Evolutionary conservation across 2,113 vertebrate genomes (phyloP).

Genomic region (Grammomys dolichurus): DNA sequence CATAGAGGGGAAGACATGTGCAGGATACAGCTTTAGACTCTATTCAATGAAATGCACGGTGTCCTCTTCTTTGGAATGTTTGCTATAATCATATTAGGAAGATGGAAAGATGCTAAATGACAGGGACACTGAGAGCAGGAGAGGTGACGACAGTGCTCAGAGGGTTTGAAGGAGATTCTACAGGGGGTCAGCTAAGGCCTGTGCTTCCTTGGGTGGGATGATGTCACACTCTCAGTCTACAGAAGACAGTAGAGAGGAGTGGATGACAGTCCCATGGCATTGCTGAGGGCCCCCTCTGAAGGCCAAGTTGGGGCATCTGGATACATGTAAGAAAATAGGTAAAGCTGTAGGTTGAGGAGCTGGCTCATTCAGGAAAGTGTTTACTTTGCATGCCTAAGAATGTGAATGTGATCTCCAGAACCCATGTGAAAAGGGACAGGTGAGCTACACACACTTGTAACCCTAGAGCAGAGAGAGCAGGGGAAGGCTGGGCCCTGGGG

Average conservation of each 20-base stretch:
- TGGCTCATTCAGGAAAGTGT: background rate
- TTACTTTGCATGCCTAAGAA: background rate
- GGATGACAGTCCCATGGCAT: fast-evolving
- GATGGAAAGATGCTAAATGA: background rate
- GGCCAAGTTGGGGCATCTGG: background rate
- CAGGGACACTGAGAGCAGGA: background rate
- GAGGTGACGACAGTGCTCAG: fast-evolving
- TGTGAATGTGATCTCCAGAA: background rate
- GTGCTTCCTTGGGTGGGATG: background rate
- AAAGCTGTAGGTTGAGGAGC: no score
- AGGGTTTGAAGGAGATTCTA: background rate
- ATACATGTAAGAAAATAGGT: background rate
- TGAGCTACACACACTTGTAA: no score
- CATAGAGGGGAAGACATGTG: background rate
- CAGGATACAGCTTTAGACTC: background rate
- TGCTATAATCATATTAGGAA: background rate
- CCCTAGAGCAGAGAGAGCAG: background rate
- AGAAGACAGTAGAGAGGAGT: background rate
- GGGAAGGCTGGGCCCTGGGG: background rate
- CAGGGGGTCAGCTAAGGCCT: no score
- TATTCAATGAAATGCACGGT: background rate
- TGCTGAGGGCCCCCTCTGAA: background rate
- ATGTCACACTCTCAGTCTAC: no score
- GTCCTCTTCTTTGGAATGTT: background rate
- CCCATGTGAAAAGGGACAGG: background rate